Evolutionary conservation across 64 coral and sea anemone species (phyloP), one percentile per base, ranked within the genome.

Genomic region (Montipora foliosa): DNA sequence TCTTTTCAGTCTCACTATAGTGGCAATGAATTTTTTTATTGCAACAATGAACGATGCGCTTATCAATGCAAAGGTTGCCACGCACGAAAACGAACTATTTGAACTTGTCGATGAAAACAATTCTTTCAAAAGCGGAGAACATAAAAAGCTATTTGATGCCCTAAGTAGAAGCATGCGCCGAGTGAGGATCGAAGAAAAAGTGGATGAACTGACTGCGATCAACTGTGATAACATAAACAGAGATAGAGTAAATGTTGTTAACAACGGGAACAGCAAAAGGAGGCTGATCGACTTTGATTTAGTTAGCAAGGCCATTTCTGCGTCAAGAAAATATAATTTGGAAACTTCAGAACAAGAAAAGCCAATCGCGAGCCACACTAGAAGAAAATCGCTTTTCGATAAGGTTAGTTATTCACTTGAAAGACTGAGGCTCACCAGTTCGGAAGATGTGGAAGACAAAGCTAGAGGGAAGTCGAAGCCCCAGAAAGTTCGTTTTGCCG

Each of bases 11-110:
- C 66, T 88, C 25, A 93, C 91, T 14, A 55, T 93, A 4, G 5
- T 93, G 12, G 64, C 78, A 6, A 72, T 88, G 60, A 93, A 93
- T 46, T 59, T 93, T 4, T 88, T 81, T 25, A 79, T 93, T 12
- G 75, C 78, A 5, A 73, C 88, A 46, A n/a, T 93, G 66, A 93
- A 93, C 48, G 75, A 88, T 21, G 77, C 91, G n/a, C 78, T 88
- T 59, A n/a, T 57, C 24, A 75, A 87, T 15, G 84, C 60, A 79
- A 80, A 59, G 48, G 59, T n/a, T 5, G 37, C 24, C 21, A 50
- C 9, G 9, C 53, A 59, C 52, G 83, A 93, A 12, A 74, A 47
- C 17, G 75, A 52, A 24, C 59, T 79, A 4, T 68, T 88, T 29
- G 87, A 88, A 7, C 83, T 79, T 47, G 62, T 72, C 8, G 91